These are phyloP conservation scores for Centrocercus urophasianus DNA, from an alignment of 2,113 vertebrate genomes.

Conservation along the genomic window DNA sequence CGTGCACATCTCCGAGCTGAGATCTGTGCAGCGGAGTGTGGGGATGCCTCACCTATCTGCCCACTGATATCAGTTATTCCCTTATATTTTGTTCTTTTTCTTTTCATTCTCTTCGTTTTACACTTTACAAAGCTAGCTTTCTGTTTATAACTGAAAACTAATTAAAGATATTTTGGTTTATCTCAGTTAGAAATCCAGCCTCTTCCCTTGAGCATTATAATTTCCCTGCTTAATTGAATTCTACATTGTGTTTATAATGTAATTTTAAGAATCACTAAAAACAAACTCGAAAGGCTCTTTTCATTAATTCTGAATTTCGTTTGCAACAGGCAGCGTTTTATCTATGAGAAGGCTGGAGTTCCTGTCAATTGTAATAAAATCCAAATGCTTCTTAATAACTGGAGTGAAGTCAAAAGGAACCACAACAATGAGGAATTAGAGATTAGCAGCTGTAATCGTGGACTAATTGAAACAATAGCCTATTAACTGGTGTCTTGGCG, in stretches of 20 bases:
- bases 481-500: conserved; percentile 67
- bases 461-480: conserved; percentile 74
- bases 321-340: conserved; percentile 21
- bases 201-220: conserved; percentile 20
- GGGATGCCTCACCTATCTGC: not conserved
- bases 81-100: not conserved
- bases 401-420: conserved; percentile 66
- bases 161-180: conserved; percentile 45
- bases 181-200: conserved; percentile 13
- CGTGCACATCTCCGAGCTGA: not conserved
- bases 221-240: conserved; percentile 61
- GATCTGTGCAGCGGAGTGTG: accelerated
- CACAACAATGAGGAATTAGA: conserved; percentile 55
- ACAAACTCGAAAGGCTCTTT: conserved; percentile 42
- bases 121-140: not conserved
- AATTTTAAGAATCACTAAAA: conserved; percentile 54
- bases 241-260: conserved; percentile 29
- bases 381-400: conserved; percentile 71
- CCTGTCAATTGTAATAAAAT: conserved; percentile 75
- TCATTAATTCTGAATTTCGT: conserved; percentile 44
- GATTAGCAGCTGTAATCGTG: conserved; percentile 70
- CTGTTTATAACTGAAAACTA: not conserved
- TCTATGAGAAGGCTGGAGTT: conserved; percentile 48
- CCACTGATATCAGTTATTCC: not conserved
- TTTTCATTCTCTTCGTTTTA: not conserved